A percentile compares a stretch with the other conserved stretches of the same genome.
Conservation (phyloP, 2,888 invertebrate genomes). For the Salticus scenicus region DNA sequence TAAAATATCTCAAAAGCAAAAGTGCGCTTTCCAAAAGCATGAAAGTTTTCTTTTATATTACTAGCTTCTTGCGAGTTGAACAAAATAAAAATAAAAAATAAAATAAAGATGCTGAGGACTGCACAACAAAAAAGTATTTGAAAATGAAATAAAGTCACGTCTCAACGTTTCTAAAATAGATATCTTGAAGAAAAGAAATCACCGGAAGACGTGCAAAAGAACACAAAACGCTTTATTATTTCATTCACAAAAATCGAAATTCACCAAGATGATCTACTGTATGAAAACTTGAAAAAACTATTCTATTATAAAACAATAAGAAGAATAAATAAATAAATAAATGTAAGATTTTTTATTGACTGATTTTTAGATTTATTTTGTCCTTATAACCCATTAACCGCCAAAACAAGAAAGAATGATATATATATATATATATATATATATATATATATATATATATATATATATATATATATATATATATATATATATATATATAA, state of each 20-base stretch:
- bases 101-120: background rate
- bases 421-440: no score
- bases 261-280: background rate
- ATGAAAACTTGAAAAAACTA: background rate
- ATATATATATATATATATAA: no score
- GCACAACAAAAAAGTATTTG: constrained; percentile 11
- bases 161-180: constrained; percentile 35
- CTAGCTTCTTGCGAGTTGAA: background rate
- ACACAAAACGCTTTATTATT: constrained; percentile 37
- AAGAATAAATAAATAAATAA: no score
- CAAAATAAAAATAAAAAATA: constrained; percentile 6
- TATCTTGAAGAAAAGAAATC: constrained; percentile 16
- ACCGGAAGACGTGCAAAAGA: background rate
- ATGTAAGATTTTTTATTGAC: no score
- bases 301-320: no score
- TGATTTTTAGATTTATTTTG: no score
- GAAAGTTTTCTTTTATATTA: background rate
- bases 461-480: no score
- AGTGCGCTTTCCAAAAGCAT: background rate
- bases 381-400: no score
- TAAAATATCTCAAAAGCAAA: background rate
- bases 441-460: no score
- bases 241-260: background rate
- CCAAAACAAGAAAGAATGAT: no score
- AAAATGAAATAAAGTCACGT: constrained; percentile 55